Evolutionary conservation across 2,888 invertebrate genomes (phyloP).

Genomic region (Mythimna loreyi): DNA sequence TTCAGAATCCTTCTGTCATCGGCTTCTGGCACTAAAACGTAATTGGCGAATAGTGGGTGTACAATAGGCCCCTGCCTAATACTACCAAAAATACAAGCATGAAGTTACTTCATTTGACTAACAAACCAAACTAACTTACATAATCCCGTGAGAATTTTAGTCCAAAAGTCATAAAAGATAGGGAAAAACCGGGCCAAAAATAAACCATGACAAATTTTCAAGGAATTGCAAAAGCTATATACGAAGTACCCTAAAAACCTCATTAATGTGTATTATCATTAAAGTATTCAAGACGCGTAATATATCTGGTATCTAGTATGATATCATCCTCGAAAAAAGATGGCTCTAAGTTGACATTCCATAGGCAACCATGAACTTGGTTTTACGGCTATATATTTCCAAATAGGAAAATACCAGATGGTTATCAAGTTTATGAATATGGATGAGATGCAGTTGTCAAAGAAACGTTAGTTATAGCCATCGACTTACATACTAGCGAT

Average conservation of each 20-base stretch:
- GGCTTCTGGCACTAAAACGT: not conserved
- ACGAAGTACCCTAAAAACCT: not conserved
- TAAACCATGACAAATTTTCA: slow-evolving; percentile 1
- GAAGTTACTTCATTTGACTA: not conserved
- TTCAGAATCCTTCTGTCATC: not conserved
- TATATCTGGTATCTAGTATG: slow-evolving; percentile 38
- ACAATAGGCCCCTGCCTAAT: not conserved
- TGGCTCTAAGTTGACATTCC: slow-evolving; percentile 40
- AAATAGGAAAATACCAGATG: not conserved
- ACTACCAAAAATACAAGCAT: not conserved
- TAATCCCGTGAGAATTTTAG: slow-evolving; percentile 15
- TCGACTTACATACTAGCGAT: too few relatives aligned
- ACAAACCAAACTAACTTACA: not conserved
- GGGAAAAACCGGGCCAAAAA: slow-evolving; percentile 6
- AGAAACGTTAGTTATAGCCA: not conserved
- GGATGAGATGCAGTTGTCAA: slow-evolving; percentile 13
- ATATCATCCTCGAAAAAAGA: slow-evolving; percentile 50
- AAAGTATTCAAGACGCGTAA: slow-evolving; percentile 35
- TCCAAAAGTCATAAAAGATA: not conserved
- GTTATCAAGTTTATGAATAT: slow-evolving; percentile 12
- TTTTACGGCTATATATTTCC: not conserved
- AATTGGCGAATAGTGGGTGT: not conserved
- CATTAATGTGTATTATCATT: slow-evolving; percentile 4
- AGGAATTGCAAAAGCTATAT: slow-evolving; percentile 9
- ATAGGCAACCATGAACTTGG: slow-evolving; percentile 33